Evolutionary conservation across 92 coral and sea anemone genomes (phyloP), one percentile per base, ranked within the genome.

Genomic region (Hydrozoanthus gracilis): DNA sequence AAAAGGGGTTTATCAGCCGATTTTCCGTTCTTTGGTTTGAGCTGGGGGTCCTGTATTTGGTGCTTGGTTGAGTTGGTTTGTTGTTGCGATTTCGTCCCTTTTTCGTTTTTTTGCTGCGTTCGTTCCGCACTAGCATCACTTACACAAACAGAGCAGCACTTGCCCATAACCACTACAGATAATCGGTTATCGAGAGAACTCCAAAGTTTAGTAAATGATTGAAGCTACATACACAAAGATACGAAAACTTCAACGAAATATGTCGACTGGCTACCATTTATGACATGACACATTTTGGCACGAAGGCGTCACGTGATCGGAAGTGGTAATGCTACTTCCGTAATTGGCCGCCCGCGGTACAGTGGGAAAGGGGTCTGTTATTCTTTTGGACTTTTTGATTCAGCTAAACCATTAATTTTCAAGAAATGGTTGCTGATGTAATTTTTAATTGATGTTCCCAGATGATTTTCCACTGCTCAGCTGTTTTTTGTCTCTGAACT

Each of bases 81-180:
- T 88, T 91, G 93, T 65, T 86, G 89, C 67, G 87, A 82, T 82
- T 70, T 80, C 44, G 61, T 9, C 66, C 85, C 85, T 9, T 68
- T 68, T 15, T 68, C 73, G 73, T 35, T 68, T 60, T 88, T 95
- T 91, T 90, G 92, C 76, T 83, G 93, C 51, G 83, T 89, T 87
- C 94, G 88, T 78, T 95, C 98, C 49, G 68, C 88, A 60, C 89
- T 82, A 7, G 95, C 82, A 76, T 89, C 95, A 49, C 87, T 72
- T 82, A 92, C 95, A 92, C 98, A 95, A 84, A 92, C 90, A 66
- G 98, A 95, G 88, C 91, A 92, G 89, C 98, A 95, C 92, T 95
- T 95, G 83, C 98, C 98, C 98, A 95, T 95, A 86, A 92, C 98
- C 93, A 88, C 86, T 9, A 75, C 62, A 86, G 85, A 71, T 89